These are phyloP conservation scores for Streptopelia turtur DNA, from an alignment of 2,797 vertebrate species.

Conservation along the genomic window DNA sequence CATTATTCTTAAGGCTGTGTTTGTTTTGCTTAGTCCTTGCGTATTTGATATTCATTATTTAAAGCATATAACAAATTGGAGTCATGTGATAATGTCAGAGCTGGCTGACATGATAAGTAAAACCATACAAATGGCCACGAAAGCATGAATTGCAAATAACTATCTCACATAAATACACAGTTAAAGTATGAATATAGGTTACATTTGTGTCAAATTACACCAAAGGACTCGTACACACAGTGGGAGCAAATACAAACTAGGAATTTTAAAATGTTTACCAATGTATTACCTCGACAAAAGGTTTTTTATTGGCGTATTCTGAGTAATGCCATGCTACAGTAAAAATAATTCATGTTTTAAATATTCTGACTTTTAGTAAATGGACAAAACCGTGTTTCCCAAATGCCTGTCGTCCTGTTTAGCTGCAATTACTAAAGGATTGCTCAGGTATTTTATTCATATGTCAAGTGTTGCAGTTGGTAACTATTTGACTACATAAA, in stretches of 20 bases:
- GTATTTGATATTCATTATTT: constrained; percentile 7
- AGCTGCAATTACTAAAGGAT: neutral
- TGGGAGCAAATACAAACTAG: neutral
- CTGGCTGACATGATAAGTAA: neutral
- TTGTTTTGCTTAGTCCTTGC: neutral
- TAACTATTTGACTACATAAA: neutral
- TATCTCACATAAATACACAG: neutral
- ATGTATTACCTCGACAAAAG: neutral
- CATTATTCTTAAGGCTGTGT: neutral
- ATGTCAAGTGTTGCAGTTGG: neutral
- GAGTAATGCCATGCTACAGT: neutral
- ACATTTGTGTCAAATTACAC: neutral
- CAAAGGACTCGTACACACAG: neutral
- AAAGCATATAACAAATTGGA: neutral
- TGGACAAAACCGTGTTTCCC: neutral
- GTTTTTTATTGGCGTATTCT: constrained; percentile 11
- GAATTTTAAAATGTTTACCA: neutral
- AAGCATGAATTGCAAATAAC: constrained; percentile 8
- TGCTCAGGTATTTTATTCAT: constrained; percentile 19
- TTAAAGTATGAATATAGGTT: neutral
- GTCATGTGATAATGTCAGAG: neutral
- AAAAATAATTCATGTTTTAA: constrained; percentile 18
- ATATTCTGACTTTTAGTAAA: neutral
- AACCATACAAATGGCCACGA: neutral
- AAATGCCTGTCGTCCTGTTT: constrained; percentile 12